These are phyloP conservation scores for Leucozona laternaria DNA, from an alignment of 2,888 invertebrate genomes.

Conservation along the genomic window DNA sequence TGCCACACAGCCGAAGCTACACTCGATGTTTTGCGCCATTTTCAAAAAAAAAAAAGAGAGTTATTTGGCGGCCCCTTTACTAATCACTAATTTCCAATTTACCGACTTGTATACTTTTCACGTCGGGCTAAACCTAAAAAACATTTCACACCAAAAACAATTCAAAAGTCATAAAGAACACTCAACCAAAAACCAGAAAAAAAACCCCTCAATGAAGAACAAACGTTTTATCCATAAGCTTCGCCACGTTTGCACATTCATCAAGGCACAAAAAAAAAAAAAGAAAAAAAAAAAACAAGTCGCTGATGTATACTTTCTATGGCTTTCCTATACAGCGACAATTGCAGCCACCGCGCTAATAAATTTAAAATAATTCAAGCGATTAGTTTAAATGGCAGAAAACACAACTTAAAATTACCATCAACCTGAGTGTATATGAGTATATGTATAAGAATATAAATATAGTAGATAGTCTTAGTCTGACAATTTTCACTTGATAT, in stretches of 20 bases:
- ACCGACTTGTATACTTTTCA: too few relatives aligned
- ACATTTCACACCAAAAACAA: neutral
- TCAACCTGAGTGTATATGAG: too few relatives aligned
- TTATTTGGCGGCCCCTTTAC: too few relatives aligned
- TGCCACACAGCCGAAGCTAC: too few relatives aligned
- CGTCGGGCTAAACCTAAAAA: neutral
- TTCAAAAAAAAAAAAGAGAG: too few relatives aligned
- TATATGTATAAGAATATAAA: too few relatives aligned
- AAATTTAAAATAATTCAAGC: constrained; percentile 66
- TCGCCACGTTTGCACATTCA: neutral
- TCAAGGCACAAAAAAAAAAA: neutral
- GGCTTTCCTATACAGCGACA: constrained; percentile 31
- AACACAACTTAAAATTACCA: constrained; percentile 41
- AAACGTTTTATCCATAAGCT: neutral
- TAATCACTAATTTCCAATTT: too few relatives aligned
- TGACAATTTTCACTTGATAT: too few relatives aligned
- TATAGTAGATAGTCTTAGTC: too few relatives aligned
- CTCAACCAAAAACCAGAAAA: neutral
- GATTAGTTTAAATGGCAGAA: constrained; percentile 52
- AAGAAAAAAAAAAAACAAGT: neutral
- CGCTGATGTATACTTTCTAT: constrained; percentile 14
- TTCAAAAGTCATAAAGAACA: neutral
- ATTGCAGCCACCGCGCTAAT: constrained; percentile 54
- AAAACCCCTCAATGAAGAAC: neutral
- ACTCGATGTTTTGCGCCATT: too few relatives aligned